Evolutionary conservation across 2,888 invertebrate genomes (phyloP).

Genomic region (Melieria picta): DNA sequence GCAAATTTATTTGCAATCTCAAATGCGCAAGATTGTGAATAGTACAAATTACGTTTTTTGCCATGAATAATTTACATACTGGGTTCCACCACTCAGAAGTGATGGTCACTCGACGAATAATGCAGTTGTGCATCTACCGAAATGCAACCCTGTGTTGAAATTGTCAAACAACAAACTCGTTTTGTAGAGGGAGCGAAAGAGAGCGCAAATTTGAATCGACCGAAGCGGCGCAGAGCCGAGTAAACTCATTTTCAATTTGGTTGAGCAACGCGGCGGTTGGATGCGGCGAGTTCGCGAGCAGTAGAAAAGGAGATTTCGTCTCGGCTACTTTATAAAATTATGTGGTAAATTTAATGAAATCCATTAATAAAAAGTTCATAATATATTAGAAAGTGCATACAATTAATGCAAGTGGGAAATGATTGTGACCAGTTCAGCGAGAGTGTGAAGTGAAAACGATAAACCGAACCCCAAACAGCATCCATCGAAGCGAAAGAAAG

Average conservation of each 20-base stretch:
- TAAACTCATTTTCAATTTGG: slow-evolving; percentile 29
- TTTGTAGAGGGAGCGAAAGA: background rate
- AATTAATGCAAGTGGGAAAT: background rate
- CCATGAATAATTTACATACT: too few relatives aligned
- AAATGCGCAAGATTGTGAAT: too few relatives aligned
- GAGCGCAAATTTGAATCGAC: background rate
- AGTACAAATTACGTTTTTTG: too few relatives aligned
- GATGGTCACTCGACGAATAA: too few relatives aligned
- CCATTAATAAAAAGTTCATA: slow-evolving; percentile 6
- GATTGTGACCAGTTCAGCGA: background rate
- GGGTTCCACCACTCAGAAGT: too few relatives aligned
- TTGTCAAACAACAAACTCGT: background rate
- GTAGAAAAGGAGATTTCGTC: background rate
- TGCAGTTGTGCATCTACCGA: background rate
- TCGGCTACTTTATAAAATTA: too few relatives aligned
- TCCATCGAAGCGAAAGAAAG: slow-evolving; percentile 24
- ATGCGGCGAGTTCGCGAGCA: background rate
- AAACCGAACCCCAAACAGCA: background rate
- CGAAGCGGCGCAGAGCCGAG: background rate
- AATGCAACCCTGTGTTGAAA: slow-evolving; percentile 18
- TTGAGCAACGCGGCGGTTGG: slow-evolving; percentile 14
- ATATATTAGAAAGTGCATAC: slow-evolving; percentile 1
- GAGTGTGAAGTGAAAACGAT: background rate
- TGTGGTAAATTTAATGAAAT: background rate
- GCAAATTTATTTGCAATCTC: too few relatives aligned